phyloP scores from a whole-genome alignment of 2,113 vertebrate genomes.

The Hoplias malabaricus region DNA sequence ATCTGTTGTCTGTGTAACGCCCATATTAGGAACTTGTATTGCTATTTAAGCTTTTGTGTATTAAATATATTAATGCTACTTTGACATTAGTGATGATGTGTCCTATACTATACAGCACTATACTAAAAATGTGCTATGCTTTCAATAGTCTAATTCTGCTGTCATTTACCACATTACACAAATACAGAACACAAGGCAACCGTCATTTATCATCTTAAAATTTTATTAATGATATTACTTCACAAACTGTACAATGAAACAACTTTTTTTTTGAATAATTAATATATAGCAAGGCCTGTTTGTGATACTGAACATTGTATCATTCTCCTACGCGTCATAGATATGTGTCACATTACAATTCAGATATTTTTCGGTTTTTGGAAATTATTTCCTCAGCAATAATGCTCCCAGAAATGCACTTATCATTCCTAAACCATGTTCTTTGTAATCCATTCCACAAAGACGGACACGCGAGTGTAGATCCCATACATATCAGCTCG shows the following conservation, averaged over 20 bases:
- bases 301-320: too few relatives aligned
- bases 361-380: not conserved
- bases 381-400: not conserved
- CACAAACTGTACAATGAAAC: not conserved
- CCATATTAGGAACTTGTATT: too few relatives aligned
- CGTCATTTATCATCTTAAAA: not conserved
- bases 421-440: constrained; percentile 59
- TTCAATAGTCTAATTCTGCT: too few relatives aligned
- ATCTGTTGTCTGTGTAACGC: too few relatives aligned
- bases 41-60: too few relatives aligned
- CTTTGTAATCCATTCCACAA: constrained; percentile 75
- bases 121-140: too few relatives aligned
- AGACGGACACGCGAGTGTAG: constrained; percentile 84
- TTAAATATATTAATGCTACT: too few relatives aligned
- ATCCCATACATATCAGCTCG: constrained; percentile 75
- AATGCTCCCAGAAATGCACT: not conserved
- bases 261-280: not conserved
- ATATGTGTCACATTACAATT: not conserved
- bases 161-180: too few relatives aligned
- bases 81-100: too few relatives aligned
- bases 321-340: too few relatives aligned
- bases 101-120: too few relatives aligned
- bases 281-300: not conserved
- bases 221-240: not conserved
- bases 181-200: not conserved